Evolutionary conservation across 2,113 vertebrate species (phyloP).

Genomic region (Aptenodytes forsteri): DNA sequence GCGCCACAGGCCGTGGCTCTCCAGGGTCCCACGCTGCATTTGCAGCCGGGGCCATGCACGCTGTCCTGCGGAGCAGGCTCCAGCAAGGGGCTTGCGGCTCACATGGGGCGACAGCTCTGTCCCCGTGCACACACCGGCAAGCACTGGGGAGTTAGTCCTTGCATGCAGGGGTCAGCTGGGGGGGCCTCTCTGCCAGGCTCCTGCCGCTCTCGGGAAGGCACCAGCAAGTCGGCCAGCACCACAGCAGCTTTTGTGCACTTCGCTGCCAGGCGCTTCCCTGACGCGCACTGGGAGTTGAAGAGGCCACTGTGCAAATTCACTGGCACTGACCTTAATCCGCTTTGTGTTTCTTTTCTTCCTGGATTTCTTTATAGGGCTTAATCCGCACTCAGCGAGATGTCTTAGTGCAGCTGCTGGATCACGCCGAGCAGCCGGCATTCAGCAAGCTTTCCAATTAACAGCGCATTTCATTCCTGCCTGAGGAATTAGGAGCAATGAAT

Average conservation of each 20-base stretch:
- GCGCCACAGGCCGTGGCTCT: accelerated
- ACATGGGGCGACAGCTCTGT: too few species aligned
- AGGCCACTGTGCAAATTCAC: background rate
- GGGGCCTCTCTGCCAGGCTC: too few species aligned
- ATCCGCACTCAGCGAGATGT: background rate
- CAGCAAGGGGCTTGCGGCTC: too few species aligned
- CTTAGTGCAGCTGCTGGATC: background rate
- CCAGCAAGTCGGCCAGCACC: accelerated
- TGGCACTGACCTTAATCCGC: background rate
- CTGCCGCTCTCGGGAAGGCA: accelerated
- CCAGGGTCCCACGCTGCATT: too few species aligned
- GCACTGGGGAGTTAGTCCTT: background rate
- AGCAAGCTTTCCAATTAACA: background rate
- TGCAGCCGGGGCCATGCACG: accelerated
- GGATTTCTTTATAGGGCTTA: background rate
- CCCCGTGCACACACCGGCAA: accelerated
- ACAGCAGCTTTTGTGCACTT: accelerated
- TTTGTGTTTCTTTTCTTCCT: background rate
- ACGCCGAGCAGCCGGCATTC: accelerated
- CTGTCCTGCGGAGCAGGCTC: background rate
- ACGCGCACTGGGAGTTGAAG: accelerated
- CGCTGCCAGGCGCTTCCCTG: accelerated
- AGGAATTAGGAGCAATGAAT: background rate
- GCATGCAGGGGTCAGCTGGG: background rate
- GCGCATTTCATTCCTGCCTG: accelerated